Evolutionary conservation across 2,113 vertebrate species (phyloP).

Genomic region (Xenus cinereus): DNA sequence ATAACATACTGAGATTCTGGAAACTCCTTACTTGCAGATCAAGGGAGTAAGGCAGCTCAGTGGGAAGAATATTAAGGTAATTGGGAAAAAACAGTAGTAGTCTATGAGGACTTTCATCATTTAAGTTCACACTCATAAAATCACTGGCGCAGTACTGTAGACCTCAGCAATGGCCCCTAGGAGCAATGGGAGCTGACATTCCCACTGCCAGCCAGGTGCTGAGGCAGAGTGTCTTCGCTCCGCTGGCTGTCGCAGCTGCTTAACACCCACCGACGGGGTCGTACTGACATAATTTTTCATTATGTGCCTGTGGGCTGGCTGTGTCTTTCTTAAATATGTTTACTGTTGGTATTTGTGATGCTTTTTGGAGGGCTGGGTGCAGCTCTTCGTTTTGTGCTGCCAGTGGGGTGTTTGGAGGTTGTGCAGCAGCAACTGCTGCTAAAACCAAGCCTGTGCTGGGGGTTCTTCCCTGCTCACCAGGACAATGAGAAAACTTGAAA

Average conservation of each 20-base stretch:
- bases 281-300: neutral
- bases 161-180: neutral
- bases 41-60: neutral
- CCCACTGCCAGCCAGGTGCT: neutral
- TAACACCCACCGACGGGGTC: fast-evolving
- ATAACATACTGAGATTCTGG: neutral
- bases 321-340: neutral
- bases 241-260: neutral
- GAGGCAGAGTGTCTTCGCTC: neutral
- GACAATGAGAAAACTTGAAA: neutral
- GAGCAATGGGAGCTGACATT: neutral
- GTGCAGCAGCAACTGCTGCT: neutral
- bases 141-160: neutral
- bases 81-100: neutral
- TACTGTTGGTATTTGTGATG: neutral
- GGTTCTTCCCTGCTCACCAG: neutral
- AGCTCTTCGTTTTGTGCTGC: neutral
- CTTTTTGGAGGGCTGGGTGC: neutral
- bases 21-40: neutral
- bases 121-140: neutral
- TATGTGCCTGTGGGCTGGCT: neutral
- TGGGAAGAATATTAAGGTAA: neutral
- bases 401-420: neutral
- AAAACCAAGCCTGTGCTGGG: neutral
- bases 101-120: neutral